These are phyloP conservation scores for Neocrepidodera transversa DNA, from an alignment of 2,888 invertebrate genomes.

Conservation along the genomic window DNA sequence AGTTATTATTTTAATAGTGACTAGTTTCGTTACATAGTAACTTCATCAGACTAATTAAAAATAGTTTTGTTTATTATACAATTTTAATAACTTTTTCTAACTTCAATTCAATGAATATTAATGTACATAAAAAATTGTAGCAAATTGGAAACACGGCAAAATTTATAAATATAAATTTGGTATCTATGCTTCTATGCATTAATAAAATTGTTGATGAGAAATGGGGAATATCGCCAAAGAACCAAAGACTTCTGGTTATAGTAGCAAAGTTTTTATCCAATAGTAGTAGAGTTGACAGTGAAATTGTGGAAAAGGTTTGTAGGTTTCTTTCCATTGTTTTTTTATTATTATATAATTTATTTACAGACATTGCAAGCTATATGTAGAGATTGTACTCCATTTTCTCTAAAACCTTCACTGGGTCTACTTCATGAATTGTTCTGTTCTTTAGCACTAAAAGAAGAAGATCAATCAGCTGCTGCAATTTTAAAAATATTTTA, in stretches of 20 bases:
- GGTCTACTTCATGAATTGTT: conserved; percentile 39
- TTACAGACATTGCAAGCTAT: conserved; percentile 37
- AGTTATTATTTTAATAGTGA: no score
- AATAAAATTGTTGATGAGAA: conserved; percentile 35
- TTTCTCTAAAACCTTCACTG: conserved; percentile 40
- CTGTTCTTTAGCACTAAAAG: conserved; percentile 36
- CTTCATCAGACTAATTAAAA: no score
- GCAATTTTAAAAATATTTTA: conserved; percentile 42
- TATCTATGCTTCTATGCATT: conserved; percentile 34
- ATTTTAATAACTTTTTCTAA: not conserved
- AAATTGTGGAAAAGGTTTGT: conserved; percentile 33
- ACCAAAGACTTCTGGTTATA: conserved; percentile 40
- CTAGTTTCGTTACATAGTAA: no score
- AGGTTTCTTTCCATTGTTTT: not conserved
- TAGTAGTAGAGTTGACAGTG: conserved; percentile 29
- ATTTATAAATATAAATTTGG: conserved; percentile 35
- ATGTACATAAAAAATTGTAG: conserved; percentile 14
- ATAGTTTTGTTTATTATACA: not conserved
- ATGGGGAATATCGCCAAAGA: conserved; percentile 37
- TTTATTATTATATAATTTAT: conserved; percentile 3
- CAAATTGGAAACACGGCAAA: conserved; percentile 34
- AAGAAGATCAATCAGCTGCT: conserved; percentile 32
- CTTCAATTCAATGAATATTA: not conserved
- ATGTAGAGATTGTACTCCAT: conserved; percentile 43
- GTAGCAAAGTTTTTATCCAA: conserved; percentile 37